Evolutionary conservation across 2,888 invertebrate species (phyloP).

Genomic region (Amiota communis): DNA sequence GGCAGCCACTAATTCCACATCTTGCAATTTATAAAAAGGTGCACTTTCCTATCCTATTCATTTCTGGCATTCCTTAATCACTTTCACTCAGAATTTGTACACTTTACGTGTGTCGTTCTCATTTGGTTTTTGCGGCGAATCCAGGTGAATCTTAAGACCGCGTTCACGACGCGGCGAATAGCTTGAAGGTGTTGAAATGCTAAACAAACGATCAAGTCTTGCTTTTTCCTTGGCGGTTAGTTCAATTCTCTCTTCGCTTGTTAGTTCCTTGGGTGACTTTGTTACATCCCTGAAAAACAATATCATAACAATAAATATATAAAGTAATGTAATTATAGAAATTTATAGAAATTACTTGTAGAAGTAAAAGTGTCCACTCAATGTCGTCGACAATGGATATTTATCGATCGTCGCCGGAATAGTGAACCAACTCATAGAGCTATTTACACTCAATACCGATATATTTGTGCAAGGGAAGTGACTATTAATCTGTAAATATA

Average conservation of each 20-base stretch:
- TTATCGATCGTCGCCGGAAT: constrained; percentile 75
- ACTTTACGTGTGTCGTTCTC: not conserved
- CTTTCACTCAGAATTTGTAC: too few relatives aligned
- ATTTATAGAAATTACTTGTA: constrained; percentile 76
- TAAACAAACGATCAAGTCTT: constrained; percentile 73
- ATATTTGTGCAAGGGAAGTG: constrained; percentile 79
- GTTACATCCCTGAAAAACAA: constrained; percentile 76
- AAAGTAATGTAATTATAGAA: not conserved
- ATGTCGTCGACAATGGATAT: constrained; percentile 76
- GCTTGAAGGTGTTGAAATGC: constrained; percentile 71
- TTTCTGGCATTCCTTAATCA: too few relatives aligned
- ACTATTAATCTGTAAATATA: constrained; percentile 60
- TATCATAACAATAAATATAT: not conserved
- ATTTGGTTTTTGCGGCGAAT: constrained; percentile 71
- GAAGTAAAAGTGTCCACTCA: constrained; percentile 79
- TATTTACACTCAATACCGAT: constrained; percentile 77
- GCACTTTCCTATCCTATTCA: too few relatives aligned
- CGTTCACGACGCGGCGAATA: constrained; percentile 80
- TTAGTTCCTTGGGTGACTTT: constrained; percentile 77
- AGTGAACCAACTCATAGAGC: constrained; percentile 78
- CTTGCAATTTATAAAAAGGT: too few relatives aligned
- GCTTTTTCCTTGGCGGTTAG: constrained; percentile 77
- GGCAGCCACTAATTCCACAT: too few relatives aligned
- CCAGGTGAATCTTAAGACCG: constrained; percentile 83
- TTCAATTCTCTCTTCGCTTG: constrained; percentile 78